Evolutionary conservation across 2,113 vertebrate genomes (phyloP).

Genomic region (Pandion haliaetus): DNA sequence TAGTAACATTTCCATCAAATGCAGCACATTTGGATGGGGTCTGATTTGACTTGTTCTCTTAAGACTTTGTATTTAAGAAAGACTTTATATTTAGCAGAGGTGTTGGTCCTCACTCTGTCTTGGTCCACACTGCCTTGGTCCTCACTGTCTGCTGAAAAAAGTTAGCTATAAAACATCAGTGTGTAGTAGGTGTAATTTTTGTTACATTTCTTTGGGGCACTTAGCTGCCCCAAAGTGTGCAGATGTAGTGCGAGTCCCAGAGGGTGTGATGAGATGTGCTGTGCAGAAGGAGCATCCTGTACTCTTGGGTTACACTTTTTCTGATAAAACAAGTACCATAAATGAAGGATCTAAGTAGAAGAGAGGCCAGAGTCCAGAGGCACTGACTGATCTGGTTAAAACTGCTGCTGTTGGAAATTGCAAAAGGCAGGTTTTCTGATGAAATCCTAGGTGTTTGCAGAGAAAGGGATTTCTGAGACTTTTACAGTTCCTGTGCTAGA

Average conservation of each 20-base stretch:
- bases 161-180: not conserved
- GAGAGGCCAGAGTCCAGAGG: not conserved
- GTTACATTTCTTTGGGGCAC: not conserved
- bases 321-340: not conserved
- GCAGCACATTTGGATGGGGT: not conserved
- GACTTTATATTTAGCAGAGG: not conserved
- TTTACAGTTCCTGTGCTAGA: not conserved
- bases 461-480: not conserved
- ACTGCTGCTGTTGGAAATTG: not conserved
- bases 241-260: not conserved
- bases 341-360: not conserved
- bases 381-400: not conserved
- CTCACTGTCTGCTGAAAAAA: not conserved
- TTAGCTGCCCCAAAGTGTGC: not conserved
- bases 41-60: not conserved
- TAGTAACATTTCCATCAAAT: not conserved
- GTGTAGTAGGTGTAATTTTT: not conserved
- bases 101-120: not conserved
- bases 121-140: accelerated
- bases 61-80: not conserved
- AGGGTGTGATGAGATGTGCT: not conserved
- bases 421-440: not conserved
- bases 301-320: not conserved
- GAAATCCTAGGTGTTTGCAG: not conserved
- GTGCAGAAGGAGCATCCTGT: not conserved